Conservation (phyloP, 2,113 vertebrate genomes). For the Progne subis region DNA sequence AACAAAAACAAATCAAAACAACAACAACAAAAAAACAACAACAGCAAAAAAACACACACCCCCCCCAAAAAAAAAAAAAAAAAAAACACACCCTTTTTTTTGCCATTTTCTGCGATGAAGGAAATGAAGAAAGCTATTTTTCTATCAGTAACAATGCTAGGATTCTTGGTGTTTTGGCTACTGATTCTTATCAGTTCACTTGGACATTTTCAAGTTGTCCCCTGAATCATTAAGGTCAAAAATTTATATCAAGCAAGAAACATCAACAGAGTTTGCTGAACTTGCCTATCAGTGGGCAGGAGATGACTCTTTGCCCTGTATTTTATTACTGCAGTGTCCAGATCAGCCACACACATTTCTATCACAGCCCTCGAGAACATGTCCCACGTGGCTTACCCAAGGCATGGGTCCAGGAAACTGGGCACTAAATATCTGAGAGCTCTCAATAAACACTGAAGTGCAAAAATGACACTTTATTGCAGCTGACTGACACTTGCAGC, state of each 20-base stretch:
- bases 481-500: background rate
- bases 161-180: background rate
- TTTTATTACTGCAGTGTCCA: background rate
- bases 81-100: background rate
- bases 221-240: background rate
- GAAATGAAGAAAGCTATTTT: background rate
- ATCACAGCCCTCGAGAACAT: accelerated
- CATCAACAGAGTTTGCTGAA: background rate
- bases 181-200: background rate
- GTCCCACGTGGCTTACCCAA: background rate
- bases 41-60: no score
- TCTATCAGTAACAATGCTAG: background rate
- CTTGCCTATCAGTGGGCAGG: background rate
- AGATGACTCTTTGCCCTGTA: background rate
- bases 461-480: background rate
- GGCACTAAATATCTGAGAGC: background rate
- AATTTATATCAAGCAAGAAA: background rate
- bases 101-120: background rate
- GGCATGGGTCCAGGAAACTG: background rate
- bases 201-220: background rate
- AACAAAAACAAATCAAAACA: no score
- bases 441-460: background rate
- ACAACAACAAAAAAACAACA: no score
- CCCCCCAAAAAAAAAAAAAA: no score
- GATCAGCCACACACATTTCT: background rate